Conservation (phyloP, 1,140 invertebrate species). For the Chironomus tepperi region DNA sequence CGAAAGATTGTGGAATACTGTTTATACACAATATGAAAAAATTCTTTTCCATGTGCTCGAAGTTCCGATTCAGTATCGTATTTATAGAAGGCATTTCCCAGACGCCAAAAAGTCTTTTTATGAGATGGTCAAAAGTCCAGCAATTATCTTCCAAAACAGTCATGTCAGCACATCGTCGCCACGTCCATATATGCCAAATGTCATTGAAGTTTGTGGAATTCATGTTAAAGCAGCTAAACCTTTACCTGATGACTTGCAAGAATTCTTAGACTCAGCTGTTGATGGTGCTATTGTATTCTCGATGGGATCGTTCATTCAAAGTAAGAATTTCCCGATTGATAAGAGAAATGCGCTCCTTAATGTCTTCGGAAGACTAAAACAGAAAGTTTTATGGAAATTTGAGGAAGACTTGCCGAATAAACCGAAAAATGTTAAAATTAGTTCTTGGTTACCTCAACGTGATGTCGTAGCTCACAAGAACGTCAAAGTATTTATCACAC, state of each 20-base stretch:
- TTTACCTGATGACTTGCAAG: slow-evolving; percentile 41
- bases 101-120: slow-evolving; percentile 28
- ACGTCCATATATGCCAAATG: slow-evolving; percentile 29
- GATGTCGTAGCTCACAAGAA: slow-evolving; percentile 61
- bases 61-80: slow-evolving; percentile 34
- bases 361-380: slow-evolving; percentile 46
- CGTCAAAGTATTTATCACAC: slow-evolving; percentile 58
- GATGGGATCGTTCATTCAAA: slow-evolving; percentile 51
- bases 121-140: slow-evolving; percentile 37
- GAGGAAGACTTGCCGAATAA: slow-evolving; percentile 47
- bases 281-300: slow-evolving; percentile 53
- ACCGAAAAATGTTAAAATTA: slow-evolving; percentile 51
- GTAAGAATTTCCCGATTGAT: slow-evolving; percentile 42
- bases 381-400: slow-evolving; percentile 59
- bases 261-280: slow-evolving; percentile 46
- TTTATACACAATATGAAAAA: slow-evolving; percentile 26
- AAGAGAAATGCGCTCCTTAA: slow-evolving; percentile 45
- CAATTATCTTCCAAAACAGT: neutral
- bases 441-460: slow-evolving; percentile 60
- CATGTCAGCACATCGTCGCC: neutral
- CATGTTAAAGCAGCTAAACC: slow-evolving; percentile 39
- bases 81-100: slow-evolving; percentile 39
- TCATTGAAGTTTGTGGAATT: slow-evolving; percentile 43
- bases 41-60: slow-evolving; percentile 26
- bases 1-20: slow-evolving; percentile 39